These are phyloP conservation scores for Ambastaia sidthimunki DNA, from an alignment of 2,797 vertebrate species.

Conservation along the genomic window DNA sequence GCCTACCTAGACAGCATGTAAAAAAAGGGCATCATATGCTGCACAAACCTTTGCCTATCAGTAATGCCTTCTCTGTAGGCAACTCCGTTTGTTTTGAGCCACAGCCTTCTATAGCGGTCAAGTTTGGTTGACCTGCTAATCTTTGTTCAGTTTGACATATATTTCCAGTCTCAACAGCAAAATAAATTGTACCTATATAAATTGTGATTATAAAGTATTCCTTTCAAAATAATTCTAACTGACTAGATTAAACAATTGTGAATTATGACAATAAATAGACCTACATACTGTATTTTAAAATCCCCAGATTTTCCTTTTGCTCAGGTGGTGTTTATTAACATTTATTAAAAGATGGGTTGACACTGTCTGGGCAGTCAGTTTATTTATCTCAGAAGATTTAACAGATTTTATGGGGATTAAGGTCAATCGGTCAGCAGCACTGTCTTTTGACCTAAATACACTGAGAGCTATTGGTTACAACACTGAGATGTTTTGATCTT, in stretches of 20 bases:
- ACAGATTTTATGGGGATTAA: slow-evolving; percentile 42
- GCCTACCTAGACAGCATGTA: not conserved
- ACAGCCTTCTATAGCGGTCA: not conserved
- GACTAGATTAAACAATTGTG: not conserved
- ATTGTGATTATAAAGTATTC: not conserved
- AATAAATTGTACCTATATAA: not conserved
- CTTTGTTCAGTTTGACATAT: slow-evolving; percentile 16
- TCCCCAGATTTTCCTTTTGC: not conserved
- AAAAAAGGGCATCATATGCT: no score
- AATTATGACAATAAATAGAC: not conserved
- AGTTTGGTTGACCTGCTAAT: slow-evolving; percentile 53
- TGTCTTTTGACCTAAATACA: not conserved
- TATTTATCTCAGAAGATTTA: slow-evolving; percentile 20
- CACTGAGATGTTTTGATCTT: not conserved
- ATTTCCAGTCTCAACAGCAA: not conserved
- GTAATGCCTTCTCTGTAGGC: not conserved
- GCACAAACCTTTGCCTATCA: not conserved
- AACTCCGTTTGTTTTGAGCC: not conserved
- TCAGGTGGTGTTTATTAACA: not conserved
- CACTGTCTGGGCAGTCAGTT: not conserved
- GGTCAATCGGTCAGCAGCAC: slow-evolving; percentile 29
- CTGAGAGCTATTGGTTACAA: not conserved
- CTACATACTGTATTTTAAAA: no score
- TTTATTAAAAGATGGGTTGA: not conserved
- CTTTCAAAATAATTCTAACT: not conserved